Conservation (phyloP, 2,888 invertebrate genomes). For the Parelbella ahira region DNA sequence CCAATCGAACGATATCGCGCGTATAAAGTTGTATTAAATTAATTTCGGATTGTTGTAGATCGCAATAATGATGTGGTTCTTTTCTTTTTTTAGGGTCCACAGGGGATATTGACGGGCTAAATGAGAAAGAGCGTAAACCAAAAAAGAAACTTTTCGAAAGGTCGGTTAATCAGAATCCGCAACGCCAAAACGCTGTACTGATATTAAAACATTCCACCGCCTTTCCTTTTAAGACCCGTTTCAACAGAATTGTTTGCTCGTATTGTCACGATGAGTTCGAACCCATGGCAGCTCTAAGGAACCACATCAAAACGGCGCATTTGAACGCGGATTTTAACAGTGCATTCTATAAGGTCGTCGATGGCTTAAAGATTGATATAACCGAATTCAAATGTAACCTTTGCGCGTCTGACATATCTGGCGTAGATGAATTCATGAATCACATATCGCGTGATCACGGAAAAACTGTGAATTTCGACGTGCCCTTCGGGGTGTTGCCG, state of each 20-base stretch:
- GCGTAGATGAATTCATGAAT: constrained; percentile 60
- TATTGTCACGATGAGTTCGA: constrained; percentile 72
- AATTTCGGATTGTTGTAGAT: constrained; percentile 38
- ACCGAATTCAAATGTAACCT: constrained; percentile 63
- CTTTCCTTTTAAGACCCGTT: constrained; percentile 70
- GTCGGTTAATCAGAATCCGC: constrained; percentile 72
- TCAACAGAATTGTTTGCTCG: constrained; percentile 69
- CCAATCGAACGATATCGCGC: too few species aligned
- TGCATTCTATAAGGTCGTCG: constrained; percentile 70
- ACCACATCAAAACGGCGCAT: constrained; percentile 60
- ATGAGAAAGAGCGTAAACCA: constrained; percentile 62
- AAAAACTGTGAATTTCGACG: constrained; percentile 61
- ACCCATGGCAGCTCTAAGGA: constrained; percentile 59
- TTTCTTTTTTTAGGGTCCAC: constrained; percentile 74
- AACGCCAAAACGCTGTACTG: constrained; percentile 69
- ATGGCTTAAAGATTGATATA: constrained; percentile 67
- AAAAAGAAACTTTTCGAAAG: constrained; percentile 74
- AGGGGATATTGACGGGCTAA: constrained; percentile 61
- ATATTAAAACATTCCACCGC: constrained; percentile 66
- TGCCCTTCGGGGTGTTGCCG: constrained; percentile 67
- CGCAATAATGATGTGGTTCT: constrained; percentile 65
- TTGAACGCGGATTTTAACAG: constrained; percentile 64
- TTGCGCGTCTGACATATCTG: constrained; percentile 50
- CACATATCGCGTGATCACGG: constrained; percentile 60
- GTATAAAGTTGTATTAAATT: constrained; percentile 14